phyloP scores from a whole-genome alignment of 1,140 invertebrate species.

The Brachionus rubens region DNA sequence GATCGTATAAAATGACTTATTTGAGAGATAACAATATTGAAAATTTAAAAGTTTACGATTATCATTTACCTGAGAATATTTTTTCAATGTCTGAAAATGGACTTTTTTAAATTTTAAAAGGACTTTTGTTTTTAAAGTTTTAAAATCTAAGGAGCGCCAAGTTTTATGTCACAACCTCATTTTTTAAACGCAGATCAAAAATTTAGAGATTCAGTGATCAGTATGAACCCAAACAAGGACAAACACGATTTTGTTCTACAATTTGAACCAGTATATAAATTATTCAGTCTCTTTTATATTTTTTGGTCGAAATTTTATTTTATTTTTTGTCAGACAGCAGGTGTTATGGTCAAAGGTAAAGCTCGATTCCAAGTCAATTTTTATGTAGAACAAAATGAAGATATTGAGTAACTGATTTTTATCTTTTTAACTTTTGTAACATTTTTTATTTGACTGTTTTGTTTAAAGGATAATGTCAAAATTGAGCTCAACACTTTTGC shows the following conservation, averaged over 20 bases:
- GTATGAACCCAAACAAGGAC: slow-evolving; percentile 7
- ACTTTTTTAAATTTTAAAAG: background rate
- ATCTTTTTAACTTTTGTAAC: background rate
- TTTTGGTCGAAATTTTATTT: background rate
- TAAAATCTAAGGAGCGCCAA: background rate
- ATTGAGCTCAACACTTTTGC: background rate
- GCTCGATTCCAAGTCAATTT: slow-evolving; percentile 38
- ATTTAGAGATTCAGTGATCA: background rate
- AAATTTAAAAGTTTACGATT: too few species aligned
- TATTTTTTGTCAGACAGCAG: slow-evolving; percentile 5
- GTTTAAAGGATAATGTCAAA: slow-evolving; percentile 3
- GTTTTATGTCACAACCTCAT: slow-evolving; percentile 38
- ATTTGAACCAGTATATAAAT: slow-evolving; percentile 27
- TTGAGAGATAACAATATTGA: background rate
- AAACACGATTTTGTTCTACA: slow-evolving; percentile 35
- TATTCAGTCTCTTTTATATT: background rate
- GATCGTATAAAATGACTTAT: slow-evolving; percentile 11
- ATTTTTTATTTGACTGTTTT: background rate
- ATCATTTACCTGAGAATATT: slow-evolving; percentile 17
- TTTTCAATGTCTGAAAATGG: slow-evolving; percentile 28
- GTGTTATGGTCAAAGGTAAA: slow-evolving; percentile 7
- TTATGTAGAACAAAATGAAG: slow-evolving; percentile 21
- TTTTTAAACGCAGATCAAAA: slow-evolving; percentile 43
- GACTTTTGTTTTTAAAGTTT: background rate
- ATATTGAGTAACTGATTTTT: slow-evolving; percentile 15